phyloP scores from a whole-genome alignment of 2,888 invertebrate species.

The Theretra japonica region DNA sequence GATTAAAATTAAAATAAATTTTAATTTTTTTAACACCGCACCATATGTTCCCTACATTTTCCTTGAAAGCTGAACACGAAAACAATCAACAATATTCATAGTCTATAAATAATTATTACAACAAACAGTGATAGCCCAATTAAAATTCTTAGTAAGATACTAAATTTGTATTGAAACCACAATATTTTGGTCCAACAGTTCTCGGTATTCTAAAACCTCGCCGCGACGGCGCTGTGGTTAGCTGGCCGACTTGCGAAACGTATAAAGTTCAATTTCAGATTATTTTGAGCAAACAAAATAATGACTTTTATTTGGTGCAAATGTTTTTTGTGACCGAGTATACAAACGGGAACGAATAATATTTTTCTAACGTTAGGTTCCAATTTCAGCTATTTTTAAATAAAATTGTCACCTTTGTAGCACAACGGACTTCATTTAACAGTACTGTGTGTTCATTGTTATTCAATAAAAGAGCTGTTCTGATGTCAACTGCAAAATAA shows the following conservation, averaged over 20 bases:
- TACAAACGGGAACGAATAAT: not conserved
- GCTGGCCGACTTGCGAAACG: slow-evolving; percentile 2
- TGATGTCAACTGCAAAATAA: too few species aligned
- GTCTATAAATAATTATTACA: not conserved
- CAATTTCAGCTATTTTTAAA: too few species aligned
- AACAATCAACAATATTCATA: not conserved
- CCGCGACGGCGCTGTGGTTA: slow-evolving; percentile 9
- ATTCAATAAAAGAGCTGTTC: too few species aligned
- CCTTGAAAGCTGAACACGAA: slow-evolving; percentile 15
- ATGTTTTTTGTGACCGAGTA: not conserved
- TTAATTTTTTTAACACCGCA: not conserved
- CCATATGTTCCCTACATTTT: slow-evolving; percentile 16
- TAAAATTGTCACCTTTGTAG: too few species aligned
- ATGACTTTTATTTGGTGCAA: not conserved
- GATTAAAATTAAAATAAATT: not conserved
- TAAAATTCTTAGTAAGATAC: slow-evolving; percentile 12
- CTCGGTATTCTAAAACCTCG: not conserved
- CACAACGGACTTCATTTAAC: too few species aligned
- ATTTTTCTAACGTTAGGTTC: too few species aligned
- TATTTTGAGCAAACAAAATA: not conserved
- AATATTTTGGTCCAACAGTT: slow-evolving; percentile 12
- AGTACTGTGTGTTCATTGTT: too few species aligned
- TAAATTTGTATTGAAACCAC: slow-evolving; percentile 13
- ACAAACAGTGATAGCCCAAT: not conserved
- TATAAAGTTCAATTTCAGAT: not conserved